Percentiles rank a stretch among this genome's conserved stretches.
Evolutionary conservation across 2,113 vertebrate genomes (phyloP).

Genomic region (Cyprinodon tularosa): DNA sequence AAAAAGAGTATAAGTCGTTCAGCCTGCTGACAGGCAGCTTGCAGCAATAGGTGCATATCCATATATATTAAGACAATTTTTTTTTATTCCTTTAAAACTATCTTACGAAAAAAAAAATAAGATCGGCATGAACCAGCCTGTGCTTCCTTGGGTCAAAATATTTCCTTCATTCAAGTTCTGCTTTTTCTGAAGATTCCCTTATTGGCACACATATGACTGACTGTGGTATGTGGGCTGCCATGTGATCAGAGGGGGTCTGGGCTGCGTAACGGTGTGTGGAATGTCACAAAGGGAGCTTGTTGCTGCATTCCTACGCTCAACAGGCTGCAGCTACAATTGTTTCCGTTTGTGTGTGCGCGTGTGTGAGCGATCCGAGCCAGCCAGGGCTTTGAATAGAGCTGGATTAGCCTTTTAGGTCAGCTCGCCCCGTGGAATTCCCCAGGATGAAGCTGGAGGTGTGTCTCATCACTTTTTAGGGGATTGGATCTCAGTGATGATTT

Average conservation of each 20-base stretch:
- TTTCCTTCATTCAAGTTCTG: slow-evolving; percentile 3
- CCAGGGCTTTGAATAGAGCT: slow-evolving; percentile 53
- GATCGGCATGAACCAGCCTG: too few species aligned
- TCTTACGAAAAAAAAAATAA: too few species aligned
- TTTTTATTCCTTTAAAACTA: too few species aligned
- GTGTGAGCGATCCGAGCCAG: slow-evolving; percentile 59
- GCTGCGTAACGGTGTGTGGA: slow-evolving; percentile 71
- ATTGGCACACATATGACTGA: slow-evolving; percentile 22
- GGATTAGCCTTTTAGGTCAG: slow-evolving; percentile 61
- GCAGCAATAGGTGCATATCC: too few species aligned
- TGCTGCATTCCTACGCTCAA: slow-evolving; percentile 75
- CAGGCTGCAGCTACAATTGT: slow-evolving; percentile 75
- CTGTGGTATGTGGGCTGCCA: slow-evolving; percentile 57
- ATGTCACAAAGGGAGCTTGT: slow-evolving; percentile 78
- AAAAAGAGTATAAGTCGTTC: neutral
- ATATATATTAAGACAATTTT: neutral
- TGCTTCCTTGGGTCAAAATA: neutral
- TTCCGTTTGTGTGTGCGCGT: slow-evolving; percentile 70
- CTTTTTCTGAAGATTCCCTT: neutral
- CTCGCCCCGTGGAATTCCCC: slow-evolving; percentile 22
- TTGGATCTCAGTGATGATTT: neutral
- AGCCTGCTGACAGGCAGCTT: neutral
- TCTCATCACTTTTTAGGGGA: slow-evolving; percentile 28
- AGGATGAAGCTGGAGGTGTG: neutral
- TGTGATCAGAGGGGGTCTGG: slow-evolving; percentile 56